Base-by-base conservation (phyloP, 2,797 vertebrate species). In the Chrysocyon brachyurus region DNA sequence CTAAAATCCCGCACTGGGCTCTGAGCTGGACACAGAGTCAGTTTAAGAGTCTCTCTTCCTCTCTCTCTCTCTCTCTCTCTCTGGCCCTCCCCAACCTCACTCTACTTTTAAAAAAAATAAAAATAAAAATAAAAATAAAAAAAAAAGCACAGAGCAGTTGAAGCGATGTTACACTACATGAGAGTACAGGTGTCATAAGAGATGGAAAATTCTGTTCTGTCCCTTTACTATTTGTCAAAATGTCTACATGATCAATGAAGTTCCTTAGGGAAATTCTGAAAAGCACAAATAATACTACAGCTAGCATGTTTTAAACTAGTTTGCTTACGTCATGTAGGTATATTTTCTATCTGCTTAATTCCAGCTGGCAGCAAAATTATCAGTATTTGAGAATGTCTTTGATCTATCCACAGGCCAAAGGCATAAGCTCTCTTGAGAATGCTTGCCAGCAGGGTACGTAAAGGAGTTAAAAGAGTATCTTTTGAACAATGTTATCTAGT, bases 321-420 rank as follows among this genome's bases (percentile, higher is more conserved):
- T 40, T 72, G 11, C 79, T 79, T 75, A 85, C 33, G 57, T 59
- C 92, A 49, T 75, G 31, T 10, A 77, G 2, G 15, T 21, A 6
- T 36, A 70, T 46, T 91, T 94, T 84, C n/a, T 91, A 66, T 40
- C 87, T 81, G 24, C 49, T 84, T 70, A 72, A 88, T 85, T 96
- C 28, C 33, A 72, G 78, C 16, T 72, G n/a, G n/a, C 36, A 87
- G 16, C 22, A 26, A 87, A 83, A 26, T 87, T 90, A 19, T 49
- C 24, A 72, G 31, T 66, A 75, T 33, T 81, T 84, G 61, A 94
- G 70, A 73, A 12, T 54, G 52, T 52, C 22, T 84, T 59, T 86
- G 56, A 96, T 66, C n/a, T 54, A 83, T 2, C n/a, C 59, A 83
- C 1, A 84, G 31, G 28, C 87, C 54, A 40, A 12, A 64, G 94